A percentile compares a stretch with the other conserved stretches of the same genome.
These are phyloP conservation scores for Ia io DNA, from an alignment of 2,113 vertebrate species.

Conservation along the genomic window DNA sequence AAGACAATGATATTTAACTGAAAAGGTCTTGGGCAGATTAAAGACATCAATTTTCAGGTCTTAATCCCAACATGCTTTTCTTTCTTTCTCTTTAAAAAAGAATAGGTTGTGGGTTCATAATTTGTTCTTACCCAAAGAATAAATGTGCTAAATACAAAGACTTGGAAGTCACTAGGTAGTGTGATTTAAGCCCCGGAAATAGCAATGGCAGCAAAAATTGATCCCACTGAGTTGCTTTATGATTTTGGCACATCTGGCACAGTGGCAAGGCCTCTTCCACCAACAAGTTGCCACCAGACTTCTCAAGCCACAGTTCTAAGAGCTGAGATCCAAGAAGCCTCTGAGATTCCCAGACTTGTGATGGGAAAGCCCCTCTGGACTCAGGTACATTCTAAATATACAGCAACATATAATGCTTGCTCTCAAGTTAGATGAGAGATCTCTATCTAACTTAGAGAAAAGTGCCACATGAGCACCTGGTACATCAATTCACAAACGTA, in stretches of 20 bases:
- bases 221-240: not conserved
- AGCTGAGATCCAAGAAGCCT: not conserved
- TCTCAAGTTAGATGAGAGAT: not conserved
- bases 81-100: conserved; percentile 8
- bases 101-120: not conserved
- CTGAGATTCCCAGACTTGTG: not conserved
- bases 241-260: not conserved
- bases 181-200: not conserved
- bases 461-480: not conserved
- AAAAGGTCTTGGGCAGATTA: conserved; percentile 11
- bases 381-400: not conserved
- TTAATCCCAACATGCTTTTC: not conserved
- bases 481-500: not conserved
- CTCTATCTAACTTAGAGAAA: not conserved
- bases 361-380: not conserved
- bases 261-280: not conserved
- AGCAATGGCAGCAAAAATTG: not conserved
- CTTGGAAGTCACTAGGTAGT: not conserved
- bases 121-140: not conserved
- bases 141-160: not conserved
- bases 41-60: conserved; percentile 34
- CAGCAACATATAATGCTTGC: not conserved
- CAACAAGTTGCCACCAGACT: not conserved
- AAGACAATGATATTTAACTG: conserved; percentile 32
- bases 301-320: not conserved